These are phyloP conservation scores for Criorhina ranunculi DNA, from an alignment of 2,888 invertebrate genomes.

Conservation along the genomic window DNA sequence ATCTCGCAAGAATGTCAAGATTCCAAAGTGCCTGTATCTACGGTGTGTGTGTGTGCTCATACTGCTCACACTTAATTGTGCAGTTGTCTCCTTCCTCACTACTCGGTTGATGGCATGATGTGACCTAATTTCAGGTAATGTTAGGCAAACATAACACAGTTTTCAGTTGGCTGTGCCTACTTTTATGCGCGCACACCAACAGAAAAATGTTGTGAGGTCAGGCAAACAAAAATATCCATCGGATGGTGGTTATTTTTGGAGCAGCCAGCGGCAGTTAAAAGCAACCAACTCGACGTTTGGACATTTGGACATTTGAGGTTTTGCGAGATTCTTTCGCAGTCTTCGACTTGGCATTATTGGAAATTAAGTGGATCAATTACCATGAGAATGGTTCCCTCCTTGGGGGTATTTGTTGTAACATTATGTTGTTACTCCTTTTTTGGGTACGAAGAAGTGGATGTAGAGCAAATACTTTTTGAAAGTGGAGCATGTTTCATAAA, in stretches of 20 bases:
- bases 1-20: constrained; percentile 45
- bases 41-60: constrained; percentile 1
- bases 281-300: not conserved
- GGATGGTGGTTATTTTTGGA: constrained; percentile 39
- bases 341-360: constrained; percentile 24
- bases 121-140: constrained; percentile 62
- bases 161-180: constrained; percentile 8
- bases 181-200: constrained; percentile 11
- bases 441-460: constrained; percentile 15
- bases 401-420: constrained; percentile 14
- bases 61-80: constrained; percentile 50
- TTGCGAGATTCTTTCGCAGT: constrained; percentile 7
- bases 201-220: constrained; percentile 45
- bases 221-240: constrained; percentile 16
- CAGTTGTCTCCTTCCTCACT: constrained; percentile 30
- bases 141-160: constrained; percentile 44
- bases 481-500: constrained; percentile 2
- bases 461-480: constrained; percentile 6
- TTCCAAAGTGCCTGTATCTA: constrained; percentile 21
- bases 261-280: constrained; percentile 2
- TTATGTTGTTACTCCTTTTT: not conserved
- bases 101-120: constrained; percentile 39
- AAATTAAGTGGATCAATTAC: constrained; percentile 55
- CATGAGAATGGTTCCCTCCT: constrained; percentile 35
- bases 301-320: not conserved